Conservation (phyloP, 2,113 vertebrate species). For the Plestiodon gilberti region DNA sequence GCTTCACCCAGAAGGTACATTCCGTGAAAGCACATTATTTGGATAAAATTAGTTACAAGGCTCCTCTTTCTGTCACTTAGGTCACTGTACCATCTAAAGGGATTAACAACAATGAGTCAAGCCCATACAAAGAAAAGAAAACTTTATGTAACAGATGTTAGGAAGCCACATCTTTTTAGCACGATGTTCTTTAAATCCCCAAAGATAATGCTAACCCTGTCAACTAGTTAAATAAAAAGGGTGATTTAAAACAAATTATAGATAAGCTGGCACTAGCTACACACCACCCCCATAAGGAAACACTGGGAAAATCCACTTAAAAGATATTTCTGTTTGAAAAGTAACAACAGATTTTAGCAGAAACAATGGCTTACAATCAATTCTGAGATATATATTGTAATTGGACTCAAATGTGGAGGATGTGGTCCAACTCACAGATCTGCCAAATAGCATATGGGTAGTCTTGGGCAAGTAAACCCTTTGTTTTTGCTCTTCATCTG, state of each 20-base stretch:
- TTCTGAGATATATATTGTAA: background rate
- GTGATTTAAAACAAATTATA: constrained; percentile 36
- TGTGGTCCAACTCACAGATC: background rate
- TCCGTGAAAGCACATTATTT: constrained; percentile 28
- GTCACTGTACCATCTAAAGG: constrained; percentile 35
- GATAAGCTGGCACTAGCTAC: constrained; percentile 5
- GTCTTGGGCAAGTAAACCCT: background rate
- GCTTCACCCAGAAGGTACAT: constrained; percentile 25
- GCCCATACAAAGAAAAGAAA: constrained; percentile 19
- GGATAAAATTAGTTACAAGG: constrained; percentile 42
- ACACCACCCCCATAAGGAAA: background rate
- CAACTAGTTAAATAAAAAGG: constrained; percentile 34
- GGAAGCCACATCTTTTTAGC: constrained; percentile 29
- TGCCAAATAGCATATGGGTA: background rate
- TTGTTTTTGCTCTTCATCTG: background rate
- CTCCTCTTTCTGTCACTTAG: constrained; percentile 19
- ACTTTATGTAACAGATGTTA: constrained; percentile 35
- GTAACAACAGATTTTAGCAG: background rate
- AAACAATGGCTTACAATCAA: background rate
- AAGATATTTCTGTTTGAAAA: background rate
- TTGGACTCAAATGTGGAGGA: background rate
- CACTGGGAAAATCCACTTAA: constrained; percentile 14
- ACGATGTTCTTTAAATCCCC: constrained; percentile 23
- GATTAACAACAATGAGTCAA: constrained; percentile 58
- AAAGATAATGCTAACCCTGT: constrained; percentile 39